Percentiles rank a stretch among this genome's conserved stretches.
These are phyloP conservation scores for Helicoverpa armigera DNA, from an alignment of 1,140 invertebrate species.

Conservation along the genomic window DNA sequence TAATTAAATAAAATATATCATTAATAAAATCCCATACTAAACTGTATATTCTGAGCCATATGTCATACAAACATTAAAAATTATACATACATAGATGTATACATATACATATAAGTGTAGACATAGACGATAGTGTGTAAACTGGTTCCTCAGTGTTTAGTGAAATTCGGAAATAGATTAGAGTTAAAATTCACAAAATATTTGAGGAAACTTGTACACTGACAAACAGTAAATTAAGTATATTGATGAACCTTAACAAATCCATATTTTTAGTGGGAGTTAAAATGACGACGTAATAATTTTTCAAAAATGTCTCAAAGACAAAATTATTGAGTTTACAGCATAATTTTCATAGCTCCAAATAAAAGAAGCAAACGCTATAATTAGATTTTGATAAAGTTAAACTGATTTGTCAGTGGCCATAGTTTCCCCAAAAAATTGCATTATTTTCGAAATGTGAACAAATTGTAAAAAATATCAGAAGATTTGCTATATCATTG, in stretches of 20 bases:
- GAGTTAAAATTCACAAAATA: slow-evolving; percentile 46
- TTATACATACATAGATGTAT: slow-evolving; percentile 36
- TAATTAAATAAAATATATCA: neutral
- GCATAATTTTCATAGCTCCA: too few species aligned
- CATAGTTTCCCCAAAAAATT: slow-evolving; percentile 18
- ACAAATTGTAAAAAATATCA: slow-evolving; percentile 30
- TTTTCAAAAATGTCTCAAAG: too few species aligned
- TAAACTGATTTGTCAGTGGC: neutral
- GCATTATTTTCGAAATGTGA: slow-evolving; percentile 21
- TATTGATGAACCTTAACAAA: too few species aligned
- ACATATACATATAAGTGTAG: slow-evolving; percentile 43
- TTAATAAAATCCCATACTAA: neutral
- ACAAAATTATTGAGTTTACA: too few species aligned
- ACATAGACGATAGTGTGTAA: slow-evolving; percentile 43
- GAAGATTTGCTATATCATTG: slow-evolving; percentile 18
- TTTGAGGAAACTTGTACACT: slow-evolving; percentile 12
- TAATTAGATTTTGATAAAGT: neutral
- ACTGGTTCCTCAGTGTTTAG: slow-evolving; percentile 55
- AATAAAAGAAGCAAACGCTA: too few species aligned
- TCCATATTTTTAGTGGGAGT: too few species aligned
- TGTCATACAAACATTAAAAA: slow-evolving; percentile 59
- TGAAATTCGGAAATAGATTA: slow-evolving; percentile 61
- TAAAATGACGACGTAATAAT: too few species aligned
- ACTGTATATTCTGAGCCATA: slow-evolving; percentile 14
- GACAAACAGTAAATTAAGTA: neutral